Conservation (phyloP, 2,797 vertebrate genomes). For the Girardinus metallicus region DNA sequence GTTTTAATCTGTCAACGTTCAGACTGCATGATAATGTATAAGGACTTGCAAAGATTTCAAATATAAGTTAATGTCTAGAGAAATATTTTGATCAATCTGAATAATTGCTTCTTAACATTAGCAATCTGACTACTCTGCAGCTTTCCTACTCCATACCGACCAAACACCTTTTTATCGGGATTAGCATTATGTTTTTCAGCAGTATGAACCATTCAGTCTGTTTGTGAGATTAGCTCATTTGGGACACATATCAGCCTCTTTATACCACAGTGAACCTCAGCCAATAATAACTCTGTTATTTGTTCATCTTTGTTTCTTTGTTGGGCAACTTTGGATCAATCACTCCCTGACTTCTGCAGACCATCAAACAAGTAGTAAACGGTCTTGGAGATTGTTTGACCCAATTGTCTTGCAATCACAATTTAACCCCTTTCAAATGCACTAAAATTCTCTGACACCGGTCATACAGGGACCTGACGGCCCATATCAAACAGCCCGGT, state of each 20-base stretch:
- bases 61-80: neutral
- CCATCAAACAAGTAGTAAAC: neutral
- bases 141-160: neutral
- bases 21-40: neutral
- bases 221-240: neutral
- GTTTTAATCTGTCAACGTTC: neutral
- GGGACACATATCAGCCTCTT: neutral
- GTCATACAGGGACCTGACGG: too few relatives aligned
- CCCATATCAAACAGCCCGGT: too few relatives aligned
- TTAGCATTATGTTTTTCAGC: neutral
- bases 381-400: neutral
- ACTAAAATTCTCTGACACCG: too few relatives aligned
- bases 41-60: conserved; percentile 2
- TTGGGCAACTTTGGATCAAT: neutral
- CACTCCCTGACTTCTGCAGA: neutral
- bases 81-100: neutral
- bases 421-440: neutral
- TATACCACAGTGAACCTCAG: too few relatives aligned
- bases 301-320: neutral
- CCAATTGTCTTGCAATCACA: neutral
- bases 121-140: neutral
- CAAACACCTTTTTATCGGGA: neutral
- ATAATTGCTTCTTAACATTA: neutral
- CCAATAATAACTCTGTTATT: neutral
- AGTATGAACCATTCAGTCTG: neutral